A percentile compares a stretch with the other conserved stretches of the same genome.
Evolutionary conservation across 2,888 invertebrate genomes (phyloP).

Genomic region (Rosalia funebris): DNA sequence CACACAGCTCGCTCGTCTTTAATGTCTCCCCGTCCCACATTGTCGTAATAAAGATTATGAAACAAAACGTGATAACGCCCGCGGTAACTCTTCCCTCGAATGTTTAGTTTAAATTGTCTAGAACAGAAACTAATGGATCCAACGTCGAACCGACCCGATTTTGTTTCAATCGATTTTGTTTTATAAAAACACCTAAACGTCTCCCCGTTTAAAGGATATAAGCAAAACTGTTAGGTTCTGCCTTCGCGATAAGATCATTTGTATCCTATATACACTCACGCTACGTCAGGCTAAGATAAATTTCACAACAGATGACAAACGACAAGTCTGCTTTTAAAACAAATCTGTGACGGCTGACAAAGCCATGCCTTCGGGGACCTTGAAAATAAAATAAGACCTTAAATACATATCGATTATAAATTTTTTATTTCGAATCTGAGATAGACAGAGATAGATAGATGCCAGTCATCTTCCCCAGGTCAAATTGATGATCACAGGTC

Average conservation of each 20-base stretch:
- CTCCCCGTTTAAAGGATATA: background rate
- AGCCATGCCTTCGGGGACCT: background rate
- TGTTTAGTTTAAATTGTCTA: too few species aligned
- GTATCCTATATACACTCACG: background rate
- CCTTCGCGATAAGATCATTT: background rate
- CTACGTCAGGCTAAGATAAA: background rate
- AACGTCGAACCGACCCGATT: background rate
- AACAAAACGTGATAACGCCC: too few species aligned
- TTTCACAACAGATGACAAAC: slow-evolving; percentile 4
- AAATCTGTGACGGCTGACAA: background rate
- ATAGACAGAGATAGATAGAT: too few species aligned
- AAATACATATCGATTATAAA: slow-evolving; percentile 2
- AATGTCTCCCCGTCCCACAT: too few species aligned
- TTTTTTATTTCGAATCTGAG: background rate
- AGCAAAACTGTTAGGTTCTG: background rate
- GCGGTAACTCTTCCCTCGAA: too few species aligned
- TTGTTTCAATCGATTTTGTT: background rate
- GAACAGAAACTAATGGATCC: too few species aligned
- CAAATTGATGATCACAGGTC: slow-evolving; percentile 10
- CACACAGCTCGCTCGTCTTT: too few species aligned
- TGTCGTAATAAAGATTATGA: too few species aligned
- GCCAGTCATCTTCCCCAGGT: background rate
- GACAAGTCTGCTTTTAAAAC: slow-evolving; percentile 8
- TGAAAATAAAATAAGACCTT: background rate
- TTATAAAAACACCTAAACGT: background rate